phyloP scores from a whole-genome alignment of 2,113 vertebrate species.

The Megaleporinus macrocephalus region DNA sequence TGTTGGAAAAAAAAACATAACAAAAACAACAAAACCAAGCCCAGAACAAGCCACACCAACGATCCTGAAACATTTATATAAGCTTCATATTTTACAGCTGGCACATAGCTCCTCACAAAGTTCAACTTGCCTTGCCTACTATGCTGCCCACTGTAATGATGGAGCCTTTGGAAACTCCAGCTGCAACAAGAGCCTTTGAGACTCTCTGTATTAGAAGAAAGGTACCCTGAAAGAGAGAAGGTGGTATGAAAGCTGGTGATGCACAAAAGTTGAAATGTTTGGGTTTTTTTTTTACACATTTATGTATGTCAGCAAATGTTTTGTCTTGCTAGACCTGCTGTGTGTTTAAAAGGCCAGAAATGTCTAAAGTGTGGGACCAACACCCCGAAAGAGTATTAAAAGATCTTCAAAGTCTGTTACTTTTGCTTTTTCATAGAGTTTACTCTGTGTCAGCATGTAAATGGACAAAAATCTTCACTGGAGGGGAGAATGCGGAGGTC shows the following conservation, averaged over 20 bases:
- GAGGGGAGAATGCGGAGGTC: constrained; percentile 27
- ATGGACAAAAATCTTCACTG: no score
- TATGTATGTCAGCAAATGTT: no score
- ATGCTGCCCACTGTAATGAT: constrained; percentile 89
- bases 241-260: neutral
- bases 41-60: neutral
- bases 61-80: no score
- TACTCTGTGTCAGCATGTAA: no score
- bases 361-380: no score
- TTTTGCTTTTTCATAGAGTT: no score
- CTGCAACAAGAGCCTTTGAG: constrained; percentile 81
- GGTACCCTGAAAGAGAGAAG: constrained; percentile 72
- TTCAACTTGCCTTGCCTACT: constrained; percentile 81
- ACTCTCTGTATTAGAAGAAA: constrained; percentile 86
- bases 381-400: no score
- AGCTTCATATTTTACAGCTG: neutral
- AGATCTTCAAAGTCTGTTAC: no score
- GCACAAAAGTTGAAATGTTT: no score
- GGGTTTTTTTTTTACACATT: no score
- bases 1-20: neutral
- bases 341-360: no score
- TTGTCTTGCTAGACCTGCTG: no score
- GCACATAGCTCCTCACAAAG: neutral
- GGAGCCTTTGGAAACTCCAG: constrained; percentile 79
- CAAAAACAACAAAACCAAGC: neutral